Conservation (phyloP, 2,113 vertebrate species). For the Lonchura striata region DNA sequence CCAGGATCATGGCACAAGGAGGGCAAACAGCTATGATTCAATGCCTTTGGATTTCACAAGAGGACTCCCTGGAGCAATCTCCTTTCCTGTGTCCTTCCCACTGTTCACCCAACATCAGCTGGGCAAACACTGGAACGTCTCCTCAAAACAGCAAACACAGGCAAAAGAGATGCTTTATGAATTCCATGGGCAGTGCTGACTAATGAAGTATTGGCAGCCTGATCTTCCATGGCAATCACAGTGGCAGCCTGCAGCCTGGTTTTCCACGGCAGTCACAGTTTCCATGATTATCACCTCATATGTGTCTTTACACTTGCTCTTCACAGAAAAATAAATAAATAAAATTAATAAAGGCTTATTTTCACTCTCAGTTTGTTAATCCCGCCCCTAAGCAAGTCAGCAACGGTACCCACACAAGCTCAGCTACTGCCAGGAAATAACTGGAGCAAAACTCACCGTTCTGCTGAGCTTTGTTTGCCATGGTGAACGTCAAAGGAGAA, state of each 20-base stretch:
- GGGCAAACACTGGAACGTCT: neutral
- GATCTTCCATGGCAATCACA: neutral
- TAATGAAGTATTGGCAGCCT: neutral
- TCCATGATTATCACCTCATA: neutral
- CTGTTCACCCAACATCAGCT: neutral
- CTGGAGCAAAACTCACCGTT: neutral
- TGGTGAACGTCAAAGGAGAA: neutral
- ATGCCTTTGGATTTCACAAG: neutral
- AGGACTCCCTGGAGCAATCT: neutral
- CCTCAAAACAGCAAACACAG: neutral
- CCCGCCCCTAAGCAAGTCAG: neutral
- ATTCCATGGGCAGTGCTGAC: neutral
- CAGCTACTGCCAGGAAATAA: neutral
- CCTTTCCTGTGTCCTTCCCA: neutral
- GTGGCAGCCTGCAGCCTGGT: neutral
- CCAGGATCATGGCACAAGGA: accelerated
- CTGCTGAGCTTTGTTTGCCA: neutral
- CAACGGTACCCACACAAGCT: neutral
- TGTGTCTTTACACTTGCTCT: neutral
- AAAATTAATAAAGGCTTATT: neutral
- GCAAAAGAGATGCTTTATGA: neutral
- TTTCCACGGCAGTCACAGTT: neutral
- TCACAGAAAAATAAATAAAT: neutral
- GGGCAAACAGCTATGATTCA: neutral
- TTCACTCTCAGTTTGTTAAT: neutral